These are phyloP conservation scores for Seira musarum DNA, from an alignment of 2,888 invertebrate genomes.

Conservation along the genomic window DNA sequence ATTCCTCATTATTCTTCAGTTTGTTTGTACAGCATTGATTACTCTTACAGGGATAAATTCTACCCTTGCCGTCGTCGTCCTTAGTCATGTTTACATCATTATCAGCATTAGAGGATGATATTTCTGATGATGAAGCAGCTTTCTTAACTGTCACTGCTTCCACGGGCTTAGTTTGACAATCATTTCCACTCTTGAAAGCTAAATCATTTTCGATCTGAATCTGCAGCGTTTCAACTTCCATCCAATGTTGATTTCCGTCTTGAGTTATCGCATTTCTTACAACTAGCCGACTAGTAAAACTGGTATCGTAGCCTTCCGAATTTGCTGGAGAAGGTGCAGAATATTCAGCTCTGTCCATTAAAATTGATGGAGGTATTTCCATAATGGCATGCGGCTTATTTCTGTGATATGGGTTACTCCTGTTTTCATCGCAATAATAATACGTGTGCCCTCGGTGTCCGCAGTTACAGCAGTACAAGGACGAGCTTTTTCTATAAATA, in stretches of 20 bases:
- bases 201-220: conserved; percentile 52
- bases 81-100: too few species aligned
- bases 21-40: conserved; percentile 20
- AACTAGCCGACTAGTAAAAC: conserved; percentile 34
- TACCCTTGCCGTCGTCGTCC: too few species aligned
- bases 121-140: too few species aligned
- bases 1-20: neutral
- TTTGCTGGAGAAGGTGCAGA: too few species aligned
- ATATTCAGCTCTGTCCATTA: too few species aligned
- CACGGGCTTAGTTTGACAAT: too few species aligned
- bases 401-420: conserved; percentile 42
- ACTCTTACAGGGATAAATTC: too few species aligned
- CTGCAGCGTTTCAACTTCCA: conserved; percentile 38
- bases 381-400: conserved; percentile 37
- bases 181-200: neutral
- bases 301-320: too few species aligned
- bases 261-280: conserved; percentile 6
- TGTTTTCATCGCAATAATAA: conserved; percentile 39
- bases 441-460: conserved; percentile 46
- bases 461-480: conserved; percentile 53
- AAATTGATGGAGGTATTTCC: conserved; percentile 4
- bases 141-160: neutral
- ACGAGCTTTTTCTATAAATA: conserved; percentile 19
- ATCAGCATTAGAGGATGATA: too few species aligned
- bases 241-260: neutral